These are phyloP conservation scores for Gallinago undulata DNA, from an alignment of 2,113 vertebrate species.

Conservation along the genomic window DNA sequence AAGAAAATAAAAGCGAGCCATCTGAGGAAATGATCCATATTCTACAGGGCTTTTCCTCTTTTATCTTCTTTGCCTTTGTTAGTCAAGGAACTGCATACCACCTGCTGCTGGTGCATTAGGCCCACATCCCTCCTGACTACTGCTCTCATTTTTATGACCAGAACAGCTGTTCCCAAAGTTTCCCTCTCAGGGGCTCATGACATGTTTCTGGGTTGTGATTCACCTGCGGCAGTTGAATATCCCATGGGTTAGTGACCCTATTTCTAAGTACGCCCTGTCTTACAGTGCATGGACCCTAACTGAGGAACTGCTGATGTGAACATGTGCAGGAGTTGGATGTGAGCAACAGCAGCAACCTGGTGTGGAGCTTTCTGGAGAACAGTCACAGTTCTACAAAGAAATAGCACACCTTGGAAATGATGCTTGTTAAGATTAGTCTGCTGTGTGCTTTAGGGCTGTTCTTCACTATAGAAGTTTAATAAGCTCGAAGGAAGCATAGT, in stretches of 20 bases:
- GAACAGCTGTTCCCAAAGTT: neutral
- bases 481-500: neutral
- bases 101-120: neutral
- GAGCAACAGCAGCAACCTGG: neutral
- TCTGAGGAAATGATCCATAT: neutral
- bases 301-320: neutral
- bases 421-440: neutral
- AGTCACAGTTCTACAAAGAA: neutral
- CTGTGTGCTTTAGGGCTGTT: neutral
- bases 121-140: neutral
- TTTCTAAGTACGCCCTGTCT: neutral
- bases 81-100: neutral
- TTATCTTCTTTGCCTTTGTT: neutral
- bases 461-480: neutral
- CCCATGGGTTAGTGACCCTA: rapidly evolving
- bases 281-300: neutral
- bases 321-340: rapidly evolving
- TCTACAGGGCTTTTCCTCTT: neutral
- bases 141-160: neutral
- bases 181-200: neutral
- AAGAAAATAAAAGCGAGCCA: neutral
- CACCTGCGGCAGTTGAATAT: neutral
- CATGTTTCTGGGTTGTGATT: neutral
- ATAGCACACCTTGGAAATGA: neutral
- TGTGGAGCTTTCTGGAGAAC: neutral